phyloP scores from a whole-genome alignment of 2,888 invertebrate species.

The Ophion costatus region DNA sequence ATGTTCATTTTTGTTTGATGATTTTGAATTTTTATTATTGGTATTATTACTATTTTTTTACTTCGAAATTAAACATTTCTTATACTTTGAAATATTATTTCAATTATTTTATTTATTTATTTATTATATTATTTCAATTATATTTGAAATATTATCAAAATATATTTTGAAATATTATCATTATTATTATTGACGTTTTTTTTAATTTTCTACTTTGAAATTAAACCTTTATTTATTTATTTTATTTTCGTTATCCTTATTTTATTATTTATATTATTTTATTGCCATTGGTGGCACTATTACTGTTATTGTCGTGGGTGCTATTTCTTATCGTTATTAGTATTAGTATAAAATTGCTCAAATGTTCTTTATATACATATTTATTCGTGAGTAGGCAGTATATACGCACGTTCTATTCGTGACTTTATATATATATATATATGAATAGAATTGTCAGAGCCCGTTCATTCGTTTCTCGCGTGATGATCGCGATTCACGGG shows the following conservation, averaged over 20 bases:
- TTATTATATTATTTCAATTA: too few relatives aligned
- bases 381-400: conserved; percentile 50
- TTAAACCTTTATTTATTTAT: too few relatives aligned
- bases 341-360: conserved; percentile 23
- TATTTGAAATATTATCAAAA: too few relatives aligned
- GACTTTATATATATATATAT: background rate
- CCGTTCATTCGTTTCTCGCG: conserved; percentile 58
- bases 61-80: too few relatives aligned
- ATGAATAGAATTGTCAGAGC: conserved; percentile 48
- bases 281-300: background rate
- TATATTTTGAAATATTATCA: too few relatives aligned
- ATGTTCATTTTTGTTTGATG: too few relatives aligned
- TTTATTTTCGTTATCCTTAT: background rate
- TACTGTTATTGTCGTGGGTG: conserved; percentile 24
- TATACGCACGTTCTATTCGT: background rate
- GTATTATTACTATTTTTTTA: too few relatives aligned
- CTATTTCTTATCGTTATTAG: conserved; percentile 17
- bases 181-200: too few relatives aligned
- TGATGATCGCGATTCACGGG: conserved; percentile 60
- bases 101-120: too few relatives aligned
- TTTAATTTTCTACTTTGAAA: too few relatives aligned
- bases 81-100: too few relatives aligned
- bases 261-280: background rate
- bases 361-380: conserved; percentile 33
- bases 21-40: too few relatives aligned